A percentile compares a stretch with the other conserved stretches of the same genome.
phyloP scores from a whole-genome alignment of 2,797 vertebrate species.

The Helicolenus hilgendorfi region DNA sequence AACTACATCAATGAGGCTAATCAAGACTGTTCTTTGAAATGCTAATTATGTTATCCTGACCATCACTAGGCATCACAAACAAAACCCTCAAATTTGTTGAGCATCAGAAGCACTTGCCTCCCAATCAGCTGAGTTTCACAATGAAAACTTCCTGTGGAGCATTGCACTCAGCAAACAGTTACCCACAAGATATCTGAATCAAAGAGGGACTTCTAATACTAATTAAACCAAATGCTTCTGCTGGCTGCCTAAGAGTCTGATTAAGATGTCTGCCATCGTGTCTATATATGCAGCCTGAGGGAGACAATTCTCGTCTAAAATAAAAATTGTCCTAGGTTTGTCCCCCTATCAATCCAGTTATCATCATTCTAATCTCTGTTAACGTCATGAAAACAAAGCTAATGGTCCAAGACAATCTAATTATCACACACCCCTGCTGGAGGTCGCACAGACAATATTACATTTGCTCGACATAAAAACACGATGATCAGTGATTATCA shows the following conservation, averaged over 20 bases:
- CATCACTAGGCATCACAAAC: neutral
- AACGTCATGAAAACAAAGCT: conserved; percentile 4
- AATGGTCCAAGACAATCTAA: conserved; percentile 31
- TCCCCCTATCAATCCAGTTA: neutral
- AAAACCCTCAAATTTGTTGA: neutral
- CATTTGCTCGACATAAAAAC: conserved; percentile 3
- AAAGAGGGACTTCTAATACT: neutral
- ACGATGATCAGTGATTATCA: neutral
- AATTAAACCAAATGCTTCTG: neutral
- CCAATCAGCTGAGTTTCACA: neutral
- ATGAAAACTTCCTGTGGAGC: neutral
- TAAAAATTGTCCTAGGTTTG: neutral
- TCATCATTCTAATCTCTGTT: conserved; percentile 2
- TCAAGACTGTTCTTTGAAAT: conserved; percentile 6
- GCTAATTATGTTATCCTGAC: neutral
- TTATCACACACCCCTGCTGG: conserved; percentile 11
- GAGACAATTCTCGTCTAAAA: neutral
- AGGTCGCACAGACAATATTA: neutral
- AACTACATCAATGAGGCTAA: neutral
- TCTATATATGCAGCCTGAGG: neutral
- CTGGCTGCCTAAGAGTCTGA: neutral
- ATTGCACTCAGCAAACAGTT: neutral
- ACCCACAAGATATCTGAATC: neutral
- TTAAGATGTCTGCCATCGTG: neutral
- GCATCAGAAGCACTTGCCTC: neutral